Base-by-base conservation (phyloP, 30 jellyfish, hydroid and myxozoan species). In the Aurelia coerulea region DNA sequence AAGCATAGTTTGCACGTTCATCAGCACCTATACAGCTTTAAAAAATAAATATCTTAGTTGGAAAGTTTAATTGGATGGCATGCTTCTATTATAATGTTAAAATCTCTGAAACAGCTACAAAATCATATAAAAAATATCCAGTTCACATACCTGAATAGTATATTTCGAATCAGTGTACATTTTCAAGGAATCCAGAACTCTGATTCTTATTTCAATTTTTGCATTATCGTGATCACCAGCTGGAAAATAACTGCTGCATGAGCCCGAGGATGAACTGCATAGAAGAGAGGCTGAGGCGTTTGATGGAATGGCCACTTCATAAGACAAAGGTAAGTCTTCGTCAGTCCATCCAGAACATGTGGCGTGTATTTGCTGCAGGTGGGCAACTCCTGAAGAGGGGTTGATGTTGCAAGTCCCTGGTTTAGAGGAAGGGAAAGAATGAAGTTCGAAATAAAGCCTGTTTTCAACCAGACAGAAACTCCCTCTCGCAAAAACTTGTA, bases 331-430 rank as follows among this genome's bases (percentile, higher is more conserved):
- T 5, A 71, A 66, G 15, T 72, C 46, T 11, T 15, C 73, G 62
- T 83, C 92, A 14, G 12, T 71, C 92, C 92, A 83, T 9, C 78
- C 78, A 18, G 80, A 5, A 33, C 92, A 83, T 11, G 17, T n/a
- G 9, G 63, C 33, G 51, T 41, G 54, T 42, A 83, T 32, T 54
- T 35, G 34, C n/a, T 73, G 83, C 23, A 70, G 49, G 1, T 1
- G 29, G 7, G 92, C 62, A 9, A 83, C 86, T 5, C 66, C 78
- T 8, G 83, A 39, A n/a, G 35, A 10, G 39, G 92, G 86, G 41
- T 7, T 14, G 17, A 83, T 59, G 17, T 78, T 69, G 54, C 92
- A 83, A 7, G 56, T 46, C 12, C 56, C 56, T 46, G 56, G 1
- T 46, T 46, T 46, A 46, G 56, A 46, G 56, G 8, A 9, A 46